Evolutionary conservation across 92 coral and sea anemone species (phyloP).

Genomic region (Pocillopora meandrina): DNA sequence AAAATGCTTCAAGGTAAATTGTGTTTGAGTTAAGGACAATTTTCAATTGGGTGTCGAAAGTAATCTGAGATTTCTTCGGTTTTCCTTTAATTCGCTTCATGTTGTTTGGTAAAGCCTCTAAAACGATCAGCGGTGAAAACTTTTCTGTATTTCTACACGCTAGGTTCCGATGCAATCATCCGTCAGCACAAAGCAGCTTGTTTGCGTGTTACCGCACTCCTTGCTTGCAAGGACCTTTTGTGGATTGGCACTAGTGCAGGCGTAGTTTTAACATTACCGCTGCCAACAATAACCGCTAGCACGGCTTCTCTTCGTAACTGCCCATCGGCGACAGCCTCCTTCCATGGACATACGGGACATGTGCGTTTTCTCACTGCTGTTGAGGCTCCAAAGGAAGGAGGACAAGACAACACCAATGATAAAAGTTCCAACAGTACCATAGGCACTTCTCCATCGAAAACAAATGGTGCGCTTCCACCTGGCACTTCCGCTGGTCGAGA

Average conservation of each 20-base stretch:
- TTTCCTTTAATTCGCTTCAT: no score
- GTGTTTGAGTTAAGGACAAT: not conserved
- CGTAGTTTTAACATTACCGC: conserved; percentile 94
- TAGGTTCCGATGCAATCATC: conserved; percentile 98
- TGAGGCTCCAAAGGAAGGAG: conserved; percentile 83
- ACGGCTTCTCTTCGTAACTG: conserved; percentile 94
- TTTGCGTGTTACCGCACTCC: conserved; percentile 92
- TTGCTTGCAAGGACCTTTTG: conserved; percentile 91
- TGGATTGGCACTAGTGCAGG: conserved; percentile 99
- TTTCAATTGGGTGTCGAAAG: no score
- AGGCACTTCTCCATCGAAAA: conserved; percentile 53
- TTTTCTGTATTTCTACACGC: not conserved
- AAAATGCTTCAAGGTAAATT: conserved; percentile 92
- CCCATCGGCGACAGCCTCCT: conserved; percentile 93
- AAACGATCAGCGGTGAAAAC: not conserved
- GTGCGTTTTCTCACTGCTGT: conserved; percentile 99
- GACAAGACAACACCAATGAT: conserved; percentile 67
- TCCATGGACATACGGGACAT: conserved; percentile 99
- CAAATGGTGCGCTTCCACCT: conserved; percentile 68
- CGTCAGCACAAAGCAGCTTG: conserved; percentile 99
- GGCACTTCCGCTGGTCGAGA: conserved; percentile 55
- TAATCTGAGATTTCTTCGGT: no score
- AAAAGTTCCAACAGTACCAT: conserved; percentile 41
- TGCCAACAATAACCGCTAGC: conserved; percentile 90
- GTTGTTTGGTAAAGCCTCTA: no score